These are phyloP conservation scores for Notothenia rossii DNA, from an alignment of 2,113 vertebrate genomes.

Conservation along the genomic window DNA sequence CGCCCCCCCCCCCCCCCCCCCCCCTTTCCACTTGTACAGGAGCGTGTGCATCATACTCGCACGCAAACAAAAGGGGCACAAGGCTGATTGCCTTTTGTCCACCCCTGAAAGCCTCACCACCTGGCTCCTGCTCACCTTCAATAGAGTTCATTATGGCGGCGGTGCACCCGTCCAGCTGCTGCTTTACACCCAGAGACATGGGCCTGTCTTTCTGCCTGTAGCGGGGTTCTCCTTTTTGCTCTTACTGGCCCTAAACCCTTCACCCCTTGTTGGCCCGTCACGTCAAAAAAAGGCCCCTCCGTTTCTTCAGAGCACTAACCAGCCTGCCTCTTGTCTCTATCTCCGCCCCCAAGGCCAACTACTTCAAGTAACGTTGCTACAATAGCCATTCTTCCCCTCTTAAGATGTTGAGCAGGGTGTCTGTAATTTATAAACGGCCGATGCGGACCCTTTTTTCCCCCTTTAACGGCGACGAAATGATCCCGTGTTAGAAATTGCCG, in stretches of 20 bases:
- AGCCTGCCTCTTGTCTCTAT: constrained; percentile 40
- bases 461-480: constrained; percentile 70
- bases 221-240: constrained; percentile 11
- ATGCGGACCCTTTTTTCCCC: constrained; percentile 53
- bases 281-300: constrained; percentile 13
- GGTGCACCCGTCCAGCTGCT: constrained; percentile 63
- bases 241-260: constrained; percentile 27
- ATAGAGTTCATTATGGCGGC: constrained; percentile 68
- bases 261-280: constrained; percentile 48
- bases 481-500: constrained; percentile 74
- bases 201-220: constrained; percentile 34
- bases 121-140: constrained; percentile 75
- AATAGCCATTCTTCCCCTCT: constrained; percentile 23
- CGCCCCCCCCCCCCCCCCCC: too few relatives aligned
- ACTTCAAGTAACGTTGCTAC: constrained; percentile 41
- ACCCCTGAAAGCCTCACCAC: constrained; percentile 69
- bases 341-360: constrained; percentile 42
- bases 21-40: constrained; percentile 31
- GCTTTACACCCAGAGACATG: constrained; percentile 68
- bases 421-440: constrained; percentile 63
- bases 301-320: constrained; percentile 34
- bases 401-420: constrained; percentile 46
- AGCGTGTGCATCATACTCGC: constrained; percentile 38
- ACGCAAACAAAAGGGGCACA: constrained; percentile 40
- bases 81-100: constrained; percentile 76